Percentiles rank a stretch among this genome's conserved stretches.
phyloP scores from a whole-genome alignment of 2,797 vertebrate species.

The Bradypus variegatus region DNA sequence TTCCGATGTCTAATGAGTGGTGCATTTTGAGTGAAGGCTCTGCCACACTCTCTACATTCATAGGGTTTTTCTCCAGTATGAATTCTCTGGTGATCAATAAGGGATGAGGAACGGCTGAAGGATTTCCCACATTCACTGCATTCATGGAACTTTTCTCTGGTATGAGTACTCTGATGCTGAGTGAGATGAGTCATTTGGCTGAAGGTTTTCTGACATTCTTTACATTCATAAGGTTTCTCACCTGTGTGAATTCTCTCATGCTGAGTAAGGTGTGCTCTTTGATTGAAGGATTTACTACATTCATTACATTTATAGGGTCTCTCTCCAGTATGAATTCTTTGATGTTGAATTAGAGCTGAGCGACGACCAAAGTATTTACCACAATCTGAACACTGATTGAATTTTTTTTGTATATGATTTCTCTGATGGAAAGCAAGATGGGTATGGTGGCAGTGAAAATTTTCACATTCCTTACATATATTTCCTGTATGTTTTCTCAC shows the following conservation, averaged over 20 bases:
- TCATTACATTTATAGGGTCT: neutral
- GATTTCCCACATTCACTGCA: neutral
- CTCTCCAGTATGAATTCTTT: neutral
- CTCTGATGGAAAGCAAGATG: neutral
- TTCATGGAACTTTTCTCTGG: neutral
- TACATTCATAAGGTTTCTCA: neutral
- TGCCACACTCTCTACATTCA: neutral
- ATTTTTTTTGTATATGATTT: neutral
- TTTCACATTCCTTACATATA: too few relatives aligned
- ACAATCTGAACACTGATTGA: neutral
- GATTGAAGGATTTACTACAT: neutral
- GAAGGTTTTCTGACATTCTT: neutral
- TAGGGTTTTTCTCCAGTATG: conserved; percentile 39
- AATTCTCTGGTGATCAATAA: neutral
- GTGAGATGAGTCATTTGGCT: neutral
- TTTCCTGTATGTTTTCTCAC: neutral
- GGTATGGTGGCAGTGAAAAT: neutral
- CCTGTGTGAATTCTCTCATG: neutral
- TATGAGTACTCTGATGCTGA: neutral
- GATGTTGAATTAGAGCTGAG: neutral
- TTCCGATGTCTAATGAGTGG: conserved; percentile 41
- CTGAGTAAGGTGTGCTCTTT: neutral
- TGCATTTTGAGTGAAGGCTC: conserved; percentile 39
- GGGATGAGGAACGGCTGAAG: neutral
- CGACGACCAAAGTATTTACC: neutral